Evolutionary conservation across 2,888 invertebrate species (phyloP).

Genomic region (Apamea epomidion): DNA sequence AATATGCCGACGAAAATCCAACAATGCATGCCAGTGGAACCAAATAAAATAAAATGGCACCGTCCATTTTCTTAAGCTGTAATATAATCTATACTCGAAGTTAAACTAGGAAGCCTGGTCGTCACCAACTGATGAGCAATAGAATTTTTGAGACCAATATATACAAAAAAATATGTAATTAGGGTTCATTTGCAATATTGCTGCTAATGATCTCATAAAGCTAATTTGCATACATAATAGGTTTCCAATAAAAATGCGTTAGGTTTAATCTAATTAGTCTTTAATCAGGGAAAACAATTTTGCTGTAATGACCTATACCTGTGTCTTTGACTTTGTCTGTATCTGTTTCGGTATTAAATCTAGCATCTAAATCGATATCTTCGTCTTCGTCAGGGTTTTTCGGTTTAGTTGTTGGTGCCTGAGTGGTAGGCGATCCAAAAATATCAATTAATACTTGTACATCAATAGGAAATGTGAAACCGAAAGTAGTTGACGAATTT

Average conservation of each 20-base stretch:
- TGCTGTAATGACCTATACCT: slow-evolving; percentile 7
- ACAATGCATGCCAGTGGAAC: slow-evolving; percentile 28
- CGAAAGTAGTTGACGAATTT: slow-evolving; percentile 22
- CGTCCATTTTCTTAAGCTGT: slow-evolving; percentile 38
- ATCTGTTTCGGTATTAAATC: slow-evolving; percentile 24
- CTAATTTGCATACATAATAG: slow-evolving; percentile 28
- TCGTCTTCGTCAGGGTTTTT: slow-evolving; percentile 39
- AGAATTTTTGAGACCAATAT: slow-evolving; percentile 7
- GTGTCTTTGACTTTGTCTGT: background rate
- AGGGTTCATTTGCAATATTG: slow-evolving; percentile 34
- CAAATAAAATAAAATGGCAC: slow-evolving; percentile 20
- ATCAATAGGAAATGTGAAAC: slow-evolving; percentile 39
- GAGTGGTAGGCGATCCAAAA: slow-evolving; percentile 34
- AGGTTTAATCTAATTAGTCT: slow-evolving; percentile 63
- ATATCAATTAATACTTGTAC: slow-evolving; percentile 28
- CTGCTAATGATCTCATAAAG: slow-evolving; percentile 38
- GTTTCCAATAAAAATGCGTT: slow-evolving; percentile 53
- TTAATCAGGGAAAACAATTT: slow-evolving; percentile 51
- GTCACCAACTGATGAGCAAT: slow-evolving; percentile 39
- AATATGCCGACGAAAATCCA: slow-evolving; percentile 38
- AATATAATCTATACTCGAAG: background rate
- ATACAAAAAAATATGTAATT: slow-evolving; percentile 36
- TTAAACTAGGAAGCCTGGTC: slow-evolving; percentile 1
- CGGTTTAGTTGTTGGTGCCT: background rate
- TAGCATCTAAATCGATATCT: slow-evolving; percentile 49